Percentiles rank a stretch among this genome's conserved stretches.
Evolutionary conservation across 2,113 vertebrate species (phyloP).

Genomic region (Sylvietta virens): DNA sequence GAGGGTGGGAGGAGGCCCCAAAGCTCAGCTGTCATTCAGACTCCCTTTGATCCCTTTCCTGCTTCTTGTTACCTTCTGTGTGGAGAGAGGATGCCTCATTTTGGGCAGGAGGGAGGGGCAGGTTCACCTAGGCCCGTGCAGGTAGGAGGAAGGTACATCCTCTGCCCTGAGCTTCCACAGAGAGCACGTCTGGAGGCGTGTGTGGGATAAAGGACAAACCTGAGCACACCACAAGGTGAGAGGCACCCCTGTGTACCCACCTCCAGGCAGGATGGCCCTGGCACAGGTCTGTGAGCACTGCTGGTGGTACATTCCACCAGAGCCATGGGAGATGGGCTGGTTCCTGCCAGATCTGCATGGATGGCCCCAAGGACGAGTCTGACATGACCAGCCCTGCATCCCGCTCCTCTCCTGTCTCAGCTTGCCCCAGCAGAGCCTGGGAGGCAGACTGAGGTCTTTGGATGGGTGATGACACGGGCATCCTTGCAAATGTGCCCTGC

Average conservation of each 20-base stretch:
- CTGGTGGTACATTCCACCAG: neutral
- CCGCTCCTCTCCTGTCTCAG: neutral
- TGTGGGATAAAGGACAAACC: neutral
- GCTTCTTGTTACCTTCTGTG: neutral
- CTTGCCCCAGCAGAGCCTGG: neutral
- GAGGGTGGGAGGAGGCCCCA: neutral
- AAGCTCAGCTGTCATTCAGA: neutral
- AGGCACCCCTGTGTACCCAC: fast-evolving
- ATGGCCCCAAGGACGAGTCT: fast-evolving
- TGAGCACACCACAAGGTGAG: neutral
- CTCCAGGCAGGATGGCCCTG: no score
- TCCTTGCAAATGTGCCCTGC: neutral
- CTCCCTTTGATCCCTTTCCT: neutral
- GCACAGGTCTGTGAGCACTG: fast-evolving
- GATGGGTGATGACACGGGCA: fast-evolving
- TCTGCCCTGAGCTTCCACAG: neutral
- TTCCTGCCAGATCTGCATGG: fast-evolving
- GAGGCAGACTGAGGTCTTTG: neutral
- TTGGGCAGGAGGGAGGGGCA: neutral
- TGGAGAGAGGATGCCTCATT: neutral
- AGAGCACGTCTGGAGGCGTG: fast-evolving
- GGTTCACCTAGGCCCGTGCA: fast-evolving
- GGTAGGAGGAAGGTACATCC: neutral
- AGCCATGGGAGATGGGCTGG: neutral
- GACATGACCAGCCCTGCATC: fast-evolving